phyloP scores from a whole-genome alignment of 2,797 vertebrate species.

The Urosaurus nigricauda region DNA sequence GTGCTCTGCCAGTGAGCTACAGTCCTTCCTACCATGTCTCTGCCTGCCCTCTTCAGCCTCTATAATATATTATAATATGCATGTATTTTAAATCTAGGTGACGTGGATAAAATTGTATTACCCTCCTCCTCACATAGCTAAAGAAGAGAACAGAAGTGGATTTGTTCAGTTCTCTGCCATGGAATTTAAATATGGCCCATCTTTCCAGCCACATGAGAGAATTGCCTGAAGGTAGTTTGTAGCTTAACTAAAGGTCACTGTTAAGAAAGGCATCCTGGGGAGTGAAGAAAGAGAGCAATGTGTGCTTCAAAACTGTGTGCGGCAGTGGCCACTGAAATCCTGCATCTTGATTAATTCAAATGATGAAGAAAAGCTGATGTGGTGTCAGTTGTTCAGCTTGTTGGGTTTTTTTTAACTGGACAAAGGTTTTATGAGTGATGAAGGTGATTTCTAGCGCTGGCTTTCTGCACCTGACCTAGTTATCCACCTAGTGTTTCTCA shows the following conservation, averaged over 20 bases:
- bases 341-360: constrained; percentile 23
- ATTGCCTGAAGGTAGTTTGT: constrained; percentile 65
- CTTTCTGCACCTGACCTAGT: constrained; percentile 62
- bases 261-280: constrained; percentile 3
- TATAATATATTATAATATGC: background rate
- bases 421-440: background rate
- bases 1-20: background rate
- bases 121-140: background rate
- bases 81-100: background rate
- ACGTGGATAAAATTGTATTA: background rate
- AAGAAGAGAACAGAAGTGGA: constrained; percentile 44
- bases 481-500: constrained; percentile 51
- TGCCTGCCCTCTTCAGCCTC: background rate
- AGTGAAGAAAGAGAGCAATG: constrained; percentile 35
- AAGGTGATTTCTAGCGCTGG: constrained; percentile 18
- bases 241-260: constrained; percentile 64
- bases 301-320: constrained; percentile 11
- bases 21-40: background rate
- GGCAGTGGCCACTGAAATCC: constrained; percentile 36
- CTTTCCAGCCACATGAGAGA: constrained; percentile 59
- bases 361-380: background rate
- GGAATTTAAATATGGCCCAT: constrained; percentile 60
- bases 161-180: constrained; percentile 53
- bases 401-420: background rate
- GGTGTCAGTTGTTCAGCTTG: background rate